Evolutionary conservation across 2,113 vertebrate species (phyloP).

Genomic region (Bubalus kerabau): DNA sequence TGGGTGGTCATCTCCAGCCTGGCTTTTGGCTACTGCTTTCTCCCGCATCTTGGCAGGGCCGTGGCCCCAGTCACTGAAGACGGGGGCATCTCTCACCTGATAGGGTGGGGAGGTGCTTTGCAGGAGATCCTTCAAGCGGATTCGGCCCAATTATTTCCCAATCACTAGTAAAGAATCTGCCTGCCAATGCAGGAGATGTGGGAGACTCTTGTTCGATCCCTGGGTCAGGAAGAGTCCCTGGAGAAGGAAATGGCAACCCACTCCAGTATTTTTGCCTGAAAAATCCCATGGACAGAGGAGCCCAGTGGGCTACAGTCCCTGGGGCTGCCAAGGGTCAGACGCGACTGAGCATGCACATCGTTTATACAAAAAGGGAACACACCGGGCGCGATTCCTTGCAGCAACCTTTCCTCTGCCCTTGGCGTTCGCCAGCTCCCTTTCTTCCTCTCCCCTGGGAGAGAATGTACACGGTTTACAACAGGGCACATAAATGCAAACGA

Average conservation of each 20-base stretch:
- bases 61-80: not conserved
- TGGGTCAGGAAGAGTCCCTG: not conserved
- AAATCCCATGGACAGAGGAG: not conserved
- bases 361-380: not conserved
- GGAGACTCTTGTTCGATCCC: not conserved
- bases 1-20: not conserved
- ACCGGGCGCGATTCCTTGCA: rapidly evolving
- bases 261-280: not conserved
- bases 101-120: not conserved
- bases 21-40: not conserved
- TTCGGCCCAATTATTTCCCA: not conserved
- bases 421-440: not conserved
- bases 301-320: not conserved
- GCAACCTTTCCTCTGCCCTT: not conserved
- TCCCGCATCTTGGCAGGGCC: not conserved
- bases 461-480: not conserved
- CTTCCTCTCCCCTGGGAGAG: not conserved
- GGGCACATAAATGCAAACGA: no score
- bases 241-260: not conserved
- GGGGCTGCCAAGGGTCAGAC: not conserved
- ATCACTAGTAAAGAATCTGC: not conserved
- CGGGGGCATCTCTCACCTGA: rapidly evolving
- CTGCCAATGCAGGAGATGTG: not conserved
- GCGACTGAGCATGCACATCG: rapidly evolving
- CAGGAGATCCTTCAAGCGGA: not conserved